Base-by-base conservation (phyloP, 2,888 invertebrate species). In the Caenorhabditis sp. region DNA sequence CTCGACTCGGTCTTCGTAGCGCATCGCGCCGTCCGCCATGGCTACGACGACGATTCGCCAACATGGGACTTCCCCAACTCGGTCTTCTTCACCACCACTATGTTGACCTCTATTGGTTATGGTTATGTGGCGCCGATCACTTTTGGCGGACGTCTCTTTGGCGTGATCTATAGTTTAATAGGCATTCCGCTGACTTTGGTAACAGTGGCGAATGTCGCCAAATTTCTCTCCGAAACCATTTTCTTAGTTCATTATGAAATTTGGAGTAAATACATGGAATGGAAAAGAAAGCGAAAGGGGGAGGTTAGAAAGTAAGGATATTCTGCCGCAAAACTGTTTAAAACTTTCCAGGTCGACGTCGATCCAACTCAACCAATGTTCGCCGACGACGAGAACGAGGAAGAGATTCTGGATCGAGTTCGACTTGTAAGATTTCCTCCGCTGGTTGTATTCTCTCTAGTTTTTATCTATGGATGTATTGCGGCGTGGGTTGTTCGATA, bases 81-180 rank as follows among this genome's bases (percentile, higher is more conserved):
- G 2, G 77, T 83, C 23, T 82, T 83, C 54, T 83, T 83, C 74
- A 82, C 81, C 4, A 78, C 82, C 1, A 82, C 83, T 23, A 81
- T 82, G 78, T 59, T 83, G 1, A 83, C 83, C 20, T 83, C 83
- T 8, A 83, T 83, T 49, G 83, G 86, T 3, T 86, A 84, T 54
- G 86, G 86, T 1, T 86, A 82, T 53, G 85, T 86, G 20, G 86
- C 82, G 25, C 86, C 86, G 20, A 78, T 76, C 27, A 86, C 86
- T 0, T 83, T 84, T 63, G 78, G 82, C 1, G 95, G 95, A 26
- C 94, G 95, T 89, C 89, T 93, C 61, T 94, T 95, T 90, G 94
- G 94, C 89, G 93, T 95, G 88, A 89, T 93, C 65, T 95, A 93
- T 90, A 94, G 94, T 0, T 89, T 93, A 70, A 90, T 94, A 62